Percentiles rank a stretch among this genome's conserved stretches.
phyloP scores from a whole-genome alignment of 2,888 invertebrate genomes.

The Lasioglossum pauxillum region DNA sequence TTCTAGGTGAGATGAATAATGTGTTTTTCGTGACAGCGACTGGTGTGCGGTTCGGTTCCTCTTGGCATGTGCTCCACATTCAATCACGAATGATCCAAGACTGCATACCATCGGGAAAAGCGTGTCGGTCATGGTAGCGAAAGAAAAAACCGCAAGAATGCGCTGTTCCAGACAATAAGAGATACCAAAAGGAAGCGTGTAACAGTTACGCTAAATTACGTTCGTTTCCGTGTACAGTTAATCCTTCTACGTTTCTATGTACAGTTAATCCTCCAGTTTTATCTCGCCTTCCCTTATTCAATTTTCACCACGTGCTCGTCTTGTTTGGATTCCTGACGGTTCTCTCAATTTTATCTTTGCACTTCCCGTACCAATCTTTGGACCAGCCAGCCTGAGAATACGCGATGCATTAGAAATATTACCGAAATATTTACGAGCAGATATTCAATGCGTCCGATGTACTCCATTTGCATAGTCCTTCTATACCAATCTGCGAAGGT shows the following conservation, averaged over 20 bases:
- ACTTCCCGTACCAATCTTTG: neutral
- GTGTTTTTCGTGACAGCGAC: neutral
- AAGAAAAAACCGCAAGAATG: slow-evolving; percentile 23
- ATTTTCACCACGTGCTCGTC: neutral
- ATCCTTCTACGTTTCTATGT: neutral
- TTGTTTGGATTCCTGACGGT: neutral
- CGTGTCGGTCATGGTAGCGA: slow-evolving; percentile 25
- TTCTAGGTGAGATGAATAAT: neutral
- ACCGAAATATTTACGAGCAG: neutral
- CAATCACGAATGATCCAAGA: neutral
- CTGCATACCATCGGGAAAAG: neutral
- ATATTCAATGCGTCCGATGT: neutral
- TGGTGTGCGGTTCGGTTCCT: neutral
- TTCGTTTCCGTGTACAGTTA: slow-evolving; percentile 1
- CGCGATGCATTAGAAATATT: neutral
- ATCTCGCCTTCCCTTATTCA: neutral
- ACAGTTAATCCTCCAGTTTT: neutral
- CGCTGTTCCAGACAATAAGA: neutral
- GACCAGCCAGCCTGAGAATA: neutral
- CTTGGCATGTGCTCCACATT: neutral
- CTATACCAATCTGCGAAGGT: neutral
- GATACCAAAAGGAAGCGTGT: neutral
- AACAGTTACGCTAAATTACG: slow-evolving; percentile 11
- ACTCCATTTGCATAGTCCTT: neutral
- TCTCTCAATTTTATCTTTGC: neutral